Base-by-base conservation (phyloP, 2,888 invertebrate species). In the Eurois occulta region DNA sequence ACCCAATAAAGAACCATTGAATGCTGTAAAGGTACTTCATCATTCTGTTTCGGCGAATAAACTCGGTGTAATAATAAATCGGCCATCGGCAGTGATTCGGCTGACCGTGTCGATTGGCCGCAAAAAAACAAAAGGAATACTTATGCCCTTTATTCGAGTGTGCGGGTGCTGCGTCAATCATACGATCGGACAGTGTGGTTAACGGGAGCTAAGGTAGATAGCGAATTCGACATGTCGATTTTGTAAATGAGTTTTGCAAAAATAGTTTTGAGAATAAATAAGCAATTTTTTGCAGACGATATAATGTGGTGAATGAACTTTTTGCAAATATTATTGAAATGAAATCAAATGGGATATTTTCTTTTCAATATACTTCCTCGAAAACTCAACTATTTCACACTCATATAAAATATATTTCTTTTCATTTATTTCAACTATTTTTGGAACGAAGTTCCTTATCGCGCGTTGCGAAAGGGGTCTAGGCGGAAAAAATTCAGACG, bases 101-200 rank as follows among this genome's bases (percentile, higher is more conserved):
- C 84, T 87, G 86, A 77, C 76, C 83, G 77, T 85, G 80, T 75
- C 86, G 88, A 91, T 89, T 88, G 90, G 83, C 87, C 87, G 88
- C 88, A 90, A 90, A 91, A 92, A 88, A 92, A 90, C 88, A 93
- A 91, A 90, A 88, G 87, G 77, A 88, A 87, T 84, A 78, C 83
- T 85, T 81, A 86, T 83, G 81, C 70, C 48, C 69, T 87, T 86
- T 86, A 89, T 90, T 90, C 88, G 89, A 86, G 90, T 91, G 90
- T 80, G 87, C 91, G 88, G 85, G 89, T 90, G 90, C 90, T 81
- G 89, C 93, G 94, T 94, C 95, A 94, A 92, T 94, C 95, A 93
- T 91, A 88, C 69, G 80, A 81, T 66, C 69, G 77, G 84, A 84
- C 75, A 35, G 85, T 85, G 83, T 35, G 79, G 68, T 65, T 70